phyloP scores from a whole-genome alignment of 2,113 vertebrate genomes.

The Pterocles gutturalis region DNA sequence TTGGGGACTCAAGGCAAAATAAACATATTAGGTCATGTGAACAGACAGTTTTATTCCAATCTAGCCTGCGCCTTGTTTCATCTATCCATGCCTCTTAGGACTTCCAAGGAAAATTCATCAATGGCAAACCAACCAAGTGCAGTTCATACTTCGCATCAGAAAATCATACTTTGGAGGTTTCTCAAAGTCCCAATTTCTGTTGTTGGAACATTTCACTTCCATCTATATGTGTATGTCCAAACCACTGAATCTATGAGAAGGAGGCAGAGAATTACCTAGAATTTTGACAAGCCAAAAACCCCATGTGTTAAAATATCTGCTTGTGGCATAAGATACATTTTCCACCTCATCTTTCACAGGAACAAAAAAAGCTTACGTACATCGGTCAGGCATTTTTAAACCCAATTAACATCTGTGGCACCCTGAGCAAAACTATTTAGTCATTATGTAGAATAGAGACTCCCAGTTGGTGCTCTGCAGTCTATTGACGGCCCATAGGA shows the following conservation, averaged over 20 bases:
- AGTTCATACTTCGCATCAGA: background rate
- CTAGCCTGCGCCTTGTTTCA: conserved; percentile 38
- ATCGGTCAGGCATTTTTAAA: background rate
- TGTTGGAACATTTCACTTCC: background rate
- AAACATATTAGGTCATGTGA: conserved; percentile 45
- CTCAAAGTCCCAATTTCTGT: background rate
- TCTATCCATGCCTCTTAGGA: background rate
- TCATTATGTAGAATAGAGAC: accelerated
- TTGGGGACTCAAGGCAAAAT: conserved; percentile 61
- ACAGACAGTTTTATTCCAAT: conserved; percentile 31
- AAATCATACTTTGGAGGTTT: background rate
- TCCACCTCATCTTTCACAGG: background rate
- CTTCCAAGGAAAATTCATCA: background rate
- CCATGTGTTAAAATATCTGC: background rate
- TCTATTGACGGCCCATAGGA: background rate
- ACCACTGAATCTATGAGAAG: background rate
- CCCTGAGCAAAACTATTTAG: background rate
- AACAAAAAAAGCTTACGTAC: background rate
- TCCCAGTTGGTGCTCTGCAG: background rate
- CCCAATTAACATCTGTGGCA: background rate
- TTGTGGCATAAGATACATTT: background rate
- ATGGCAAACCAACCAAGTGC: background rate
- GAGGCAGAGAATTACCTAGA: background rate
- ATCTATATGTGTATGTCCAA: background rate
- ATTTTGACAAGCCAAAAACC: background rate